Evolutionary conservation across 1,140 invertebrate genomes (phyloP), one percentile per base, ranked within the genome.

Genomic region (Drosophila pandora): DNA sequence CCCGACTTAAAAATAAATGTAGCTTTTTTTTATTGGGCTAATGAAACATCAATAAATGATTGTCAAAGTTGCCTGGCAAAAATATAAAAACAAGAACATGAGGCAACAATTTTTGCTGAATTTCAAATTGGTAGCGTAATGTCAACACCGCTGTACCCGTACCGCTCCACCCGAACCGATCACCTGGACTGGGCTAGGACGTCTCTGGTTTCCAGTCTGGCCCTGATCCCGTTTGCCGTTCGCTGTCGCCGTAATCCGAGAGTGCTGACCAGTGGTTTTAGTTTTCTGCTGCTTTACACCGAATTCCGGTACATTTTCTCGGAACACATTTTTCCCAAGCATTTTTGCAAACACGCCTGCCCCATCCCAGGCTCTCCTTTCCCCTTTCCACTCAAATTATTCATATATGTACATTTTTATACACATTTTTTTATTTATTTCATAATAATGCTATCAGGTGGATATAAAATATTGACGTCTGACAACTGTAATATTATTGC

Each of bases 291-390:
- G 79, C 76, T 83, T 82, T 85, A 75, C 85, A 85, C 72, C 76
- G 75, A 90, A 90, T 89, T 90, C 87, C 87, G 87, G 87, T 85
- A 85, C 79, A 85, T 90, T 89, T 90, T 90, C 87, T 84, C 78
- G 85, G 87, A 90, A 90, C 67, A 75, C 77, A 73, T 79, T 90
- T 90, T 90, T 90, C 87, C 87, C 87, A 90, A 79, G 85, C 79
- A 76, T 69, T 76, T 84, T 78, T 72, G 63, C 61, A 65, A 48
- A 68, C 63, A 54, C 79, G 62, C 53, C 52, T 47, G n/a, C 17
- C 41, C 13, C 13, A 21, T 43, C 6, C 34, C 12, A 10, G 10
- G 21, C 17, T n/a, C 41, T 6, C 13, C 41, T 7, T 17, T 7
- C 43, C 21, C 62, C 47, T 12, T 37, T 37, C 63, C 63, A 52